Evolutionary conservation across 2,113 vertebrate species (phyloP).

Genomic region (Chelonoidis abingdonii): DNA sequence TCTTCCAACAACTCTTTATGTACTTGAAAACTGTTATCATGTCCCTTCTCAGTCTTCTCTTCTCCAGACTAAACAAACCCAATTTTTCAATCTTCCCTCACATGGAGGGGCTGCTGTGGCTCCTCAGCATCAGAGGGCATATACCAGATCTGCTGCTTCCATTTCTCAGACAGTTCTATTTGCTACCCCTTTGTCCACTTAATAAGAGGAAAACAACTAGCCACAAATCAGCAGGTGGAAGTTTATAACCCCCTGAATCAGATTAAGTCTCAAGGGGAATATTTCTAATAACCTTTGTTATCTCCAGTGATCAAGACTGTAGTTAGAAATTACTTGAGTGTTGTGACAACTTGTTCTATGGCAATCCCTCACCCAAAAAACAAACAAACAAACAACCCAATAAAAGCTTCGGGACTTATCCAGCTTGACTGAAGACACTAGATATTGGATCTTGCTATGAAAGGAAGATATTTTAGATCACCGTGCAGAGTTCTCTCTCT

Average conservation of each 20-base stretch:
- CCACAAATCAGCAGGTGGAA: neutral
- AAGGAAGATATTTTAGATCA: neutral
- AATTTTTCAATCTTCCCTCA: neutral
- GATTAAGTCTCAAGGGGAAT: neutral
- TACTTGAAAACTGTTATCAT: too few species aligned
- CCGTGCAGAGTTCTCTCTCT: neutral
- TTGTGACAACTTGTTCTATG: neutral
- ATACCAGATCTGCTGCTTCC: neutral
- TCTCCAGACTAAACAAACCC: too few species aligned
- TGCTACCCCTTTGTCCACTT: neutral
- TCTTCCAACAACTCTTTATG: too few species aligned
- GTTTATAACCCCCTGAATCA: slow-evolving; percentile 9
- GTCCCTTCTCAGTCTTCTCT: too few species aligned
- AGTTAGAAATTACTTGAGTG: neutral
- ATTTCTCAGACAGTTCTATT: neutral
- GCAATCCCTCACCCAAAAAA: neutral
- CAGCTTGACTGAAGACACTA: neutral
- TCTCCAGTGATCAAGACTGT: neutral
- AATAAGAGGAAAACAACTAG: neutral
- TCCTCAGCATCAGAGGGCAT: neutral
- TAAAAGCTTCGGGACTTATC: neutral
- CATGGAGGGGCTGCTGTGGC: neutral
- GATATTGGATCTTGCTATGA: neutral
- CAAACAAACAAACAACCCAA: neutral
- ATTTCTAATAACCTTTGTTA: neutral